Evolutionary conservation across 2,888 invertebrate genomes (phyloP).

Genomic region (Lysandra bellargus): DNA sequence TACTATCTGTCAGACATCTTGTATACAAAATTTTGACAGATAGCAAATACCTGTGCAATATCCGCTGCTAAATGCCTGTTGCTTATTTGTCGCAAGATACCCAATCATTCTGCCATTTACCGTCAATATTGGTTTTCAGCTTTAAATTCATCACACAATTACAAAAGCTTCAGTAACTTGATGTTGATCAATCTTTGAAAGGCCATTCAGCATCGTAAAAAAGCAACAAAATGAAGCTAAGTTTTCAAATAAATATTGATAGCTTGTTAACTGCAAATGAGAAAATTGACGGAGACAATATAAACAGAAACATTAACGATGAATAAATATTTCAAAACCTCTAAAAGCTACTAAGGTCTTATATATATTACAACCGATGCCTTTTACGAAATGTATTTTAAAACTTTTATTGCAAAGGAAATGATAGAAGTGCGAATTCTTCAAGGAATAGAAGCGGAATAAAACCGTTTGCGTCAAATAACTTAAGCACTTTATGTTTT

Average conservation of each 20-base stretch:
- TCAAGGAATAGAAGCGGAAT: constrained; percentile 4
- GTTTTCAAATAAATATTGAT: constrained; percentile 16
- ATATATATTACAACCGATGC: constrained; percentile 10
- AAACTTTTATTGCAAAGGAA: constrained; percentile 5
- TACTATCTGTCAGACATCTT: too few species aligned
- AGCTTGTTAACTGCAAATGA: constrained; percentile 17
- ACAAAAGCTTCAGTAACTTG: not conserved
- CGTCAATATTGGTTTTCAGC: not conserved
- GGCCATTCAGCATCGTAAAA: not conserved
- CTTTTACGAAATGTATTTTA: constrained; percentile 24
- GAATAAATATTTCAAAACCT: constrained; percentile 20
- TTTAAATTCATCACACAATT: not conserved
- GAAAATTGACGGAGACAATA: not conserved
- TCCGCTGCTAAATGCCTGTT: too few species aligned
- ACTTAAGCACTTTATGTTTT: not conserved
- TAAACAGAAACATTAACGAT: constrained; percentile 6
- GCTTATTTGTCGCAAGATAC: too few species aligned
- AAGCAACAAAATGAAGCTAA: not conserved
- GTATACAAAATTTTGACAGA: too few species aligned
- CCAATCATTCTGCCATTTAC: too few species aligned
- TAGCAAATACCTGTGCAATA: too few species aligned
- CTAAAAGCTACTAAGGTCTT: constrained; percentile 3
- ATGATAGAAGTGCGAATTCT: not conserved
- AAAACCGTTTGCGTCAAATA: not conserved
- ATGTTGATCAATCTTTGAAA: constrained; percentile 20